Evolutionary conservation across 2,888 invertebrate genomes (phyloP).

Genomic region (Globia sparganii): DNA sequence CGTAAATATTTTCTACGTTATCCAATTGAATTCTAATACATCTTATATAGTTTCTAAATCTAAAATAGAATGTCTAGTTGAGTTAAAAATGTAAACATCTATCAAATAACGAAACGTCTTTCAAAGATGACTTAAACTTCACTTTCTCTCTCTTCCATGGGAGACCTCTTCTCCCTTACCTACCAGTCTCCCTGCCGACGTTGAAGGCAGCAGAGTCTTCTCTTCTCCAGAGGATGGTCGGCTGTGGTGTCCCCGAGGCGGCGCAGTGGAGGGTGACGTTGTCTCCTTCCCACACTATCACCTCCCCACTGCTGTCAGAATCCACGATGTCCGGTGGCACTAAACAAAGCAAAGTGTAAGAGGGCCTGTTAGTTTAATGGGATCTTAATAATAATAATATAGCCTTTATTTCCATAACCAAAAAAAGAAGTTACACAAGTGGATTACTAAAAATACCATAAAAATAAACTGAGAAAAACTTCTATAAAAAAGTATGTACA

Average conservation of each 20-base stretch:
- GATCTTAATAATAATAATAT: neutral
- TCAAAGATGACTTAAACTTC: neutral
- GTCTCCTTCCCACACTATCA: constrained; percentile 94
- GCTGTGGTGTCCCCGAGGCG: constrained; percentile 94
- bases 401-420: too few relatives aligned
- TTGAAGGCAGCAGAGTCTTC: constrained; percentile 91
- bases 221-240: constrained; percentile 94
- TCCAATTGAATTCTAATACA: neutral
- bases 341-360: constrained; percentile 72
- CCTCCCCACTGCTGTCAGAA: constrained; percentile 93
- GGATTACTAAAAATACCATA: too few relatives aligned
- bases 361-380: neutral
- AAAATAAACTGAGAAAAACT: too few relatives aligned
- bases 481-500: too few relatives aligned
- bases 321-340: constrained; percentile 95
- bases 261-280: constrained; percentile 95
- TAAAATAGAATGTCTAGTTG: neutral
- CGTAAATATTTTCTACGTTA: neutral
- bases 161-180: constrained; percentile 33
- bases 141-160: neutral
- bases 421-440: too few relatives aligned
- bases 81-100: neutral
- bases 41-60: too few relatives aligned
- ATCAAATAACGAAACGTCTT: neutral
- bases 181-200: constrained; percentile 77